Evolutionary conservation across 2,113 vertebrate species (phyloP).

Genomic region (Brachirus orientalis): DNA sequence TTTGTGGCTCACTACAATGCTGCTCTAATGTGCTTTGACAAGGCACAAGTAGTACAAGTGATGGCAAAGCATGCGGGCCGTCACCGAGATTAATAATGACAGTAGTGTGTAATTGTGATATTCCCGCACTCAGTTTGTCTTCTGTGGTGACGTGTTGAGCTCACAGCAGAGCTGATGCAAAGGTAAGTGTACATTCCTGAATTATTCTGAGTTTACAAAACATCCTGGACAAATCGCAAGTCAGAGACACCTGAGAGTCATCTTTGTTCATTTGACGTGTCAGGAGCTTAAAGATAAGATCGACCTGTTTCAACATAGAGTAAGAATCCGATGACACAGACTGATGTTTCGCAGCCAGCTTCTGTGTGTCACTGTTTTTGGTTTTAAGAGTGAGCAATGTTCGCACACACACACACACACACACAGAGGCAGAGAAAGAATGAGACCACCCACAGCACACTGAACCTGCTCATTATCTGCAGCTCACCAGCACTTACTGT

Average conservation of each 20-base stretch:
- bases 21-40: conserved; percentile 64
- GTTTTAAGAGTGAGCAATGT: not conserved
- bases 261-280: conserved; percentile 18
- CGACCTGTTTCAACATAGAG: conserved; percentile 17
- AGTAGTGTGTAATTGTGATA: conserved; percentile 15
- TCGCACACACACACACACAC: conserved; percentile 28
- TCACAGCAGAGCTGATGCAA: not conserved
- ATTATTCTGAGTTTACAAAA: conserved; percentile 28
- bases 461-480: not conserved
- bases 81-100: conserved; percentile 61
- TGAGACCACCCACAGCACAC: conserved; percentile 28
- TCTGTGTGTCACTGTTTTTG: not conserved
- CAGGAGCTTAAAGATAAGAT: conserved; percentile 34
- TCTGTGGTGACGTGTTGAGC: not conserved
- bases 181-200: conserved; percentile 19
- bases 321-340: not conserved
- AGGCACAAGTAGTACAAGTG: conserved; percentile 33
- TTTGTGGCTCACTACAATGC: conserved; percentile 61
- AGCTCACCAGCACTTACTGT: not conserved
- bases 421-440: not conserved
- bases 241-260: conserved; percentile 7
- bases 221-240: conserved; percentile 3
- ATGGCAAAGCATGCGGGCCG: conserved; percentile 33
- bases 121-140: conserved; percentile 37
- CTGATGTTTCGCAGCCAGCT: not conserved